Conservation (phyloP, 1,140 invertebrate genomes). For the Drosophila truncata region DNA sequence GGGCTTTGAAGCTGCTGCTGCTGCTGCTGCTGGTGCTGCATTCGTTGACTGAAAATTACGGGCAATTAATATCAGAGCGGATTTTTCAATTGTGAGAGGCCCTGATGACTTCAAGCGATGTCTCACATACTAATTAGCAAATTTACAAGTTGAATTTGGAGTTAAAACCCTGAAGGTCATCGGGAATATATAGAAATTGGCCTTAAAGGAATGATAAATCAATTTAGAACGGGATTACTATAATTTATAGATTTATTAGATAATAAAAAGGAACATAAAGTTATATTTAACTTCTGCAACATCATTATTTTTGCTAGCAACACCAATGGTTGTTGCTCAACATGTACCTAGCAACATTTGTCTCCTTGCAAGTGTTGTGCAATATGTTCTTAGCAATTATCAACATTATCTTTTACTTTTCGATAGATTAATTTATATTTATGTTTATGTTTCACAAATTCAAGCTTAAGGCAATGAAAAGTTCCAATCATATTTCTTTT, state of each 20-base stretch:
- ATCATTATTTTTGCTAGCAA: too few species aligned
- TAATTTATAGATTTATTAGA: background rate
- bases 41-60: slow-evolving; percentile 36
- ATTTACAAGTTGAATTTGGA: slow-evolving; percentile 3
- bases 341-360: background rate
- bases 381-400: background rate
- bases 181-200: background rate
- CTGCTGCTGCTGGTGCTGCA: slow-evolving; percentile 8
- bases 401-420: background rate
- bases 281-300: background rate
- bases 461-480: too few species aligned
- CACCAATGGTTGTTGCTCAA: background rate
- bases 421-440: background rate
- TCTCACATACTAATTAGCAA: slow-evolving; percentile 26
- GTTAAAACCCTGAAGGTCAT: slow-evolving; percentile 3
- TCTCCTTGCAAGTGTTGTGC: too few species aligned
- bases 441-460: too few species aligned
- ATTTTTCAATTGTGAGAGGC: slow-evolving; percentile 21
- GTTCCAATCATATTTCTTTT: too few species aligned
- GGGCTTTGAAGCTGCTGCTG: slow-evolving; percentile 12
- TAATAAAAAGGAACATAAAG: background rate
- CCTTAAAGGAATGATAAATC: background rate
- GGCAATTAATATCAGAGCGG: slow-evolving; percentile 42
- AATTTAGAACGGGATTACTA: background rate
- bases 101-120: slow-evolving; percentile 16